A percentile compares a stretch with the other conserved stretches of the same genome.
phyloP scores from a whole-genome alignment of 2,888 invertebrate species.

The Encarsia formosa region DNA sequence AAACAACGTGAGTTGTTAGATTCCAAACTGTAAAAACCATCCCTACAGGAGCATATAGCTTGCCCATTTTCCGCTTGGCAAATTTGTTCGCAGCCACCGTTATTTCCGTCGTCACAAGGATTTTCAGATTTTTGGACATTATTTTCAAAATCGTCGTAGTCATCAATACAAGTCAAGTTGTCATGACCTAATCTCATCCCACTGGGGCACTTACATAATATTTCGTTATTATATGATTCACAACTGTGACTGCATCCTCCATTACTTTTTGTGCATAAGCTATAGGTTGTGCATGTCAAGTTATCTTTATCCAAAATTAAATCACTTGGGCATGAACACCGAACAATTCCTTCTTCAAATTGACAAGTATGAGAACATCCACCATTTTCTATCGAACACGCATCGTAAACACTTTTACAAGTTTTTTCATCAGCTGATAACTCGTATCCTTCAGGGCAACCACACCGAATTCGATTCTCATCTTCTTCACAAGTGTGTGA shows the following conservation, averaged over 20 bases:
- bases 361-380: constrained; percentile 59
- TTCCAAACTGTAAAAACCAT: constrained; percentile 47
- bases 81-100: constrained; percentile 54
- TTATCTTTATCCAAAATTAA: constrained; percentile 39
- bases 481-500: constrained; percentile 45
- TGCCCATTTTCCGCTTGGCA: constrained; percentile 51
- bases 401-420: constrained; percentile 52
- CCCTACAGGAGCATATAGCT: constrained; percentile 52
- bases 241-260: constrained; percentile 55
- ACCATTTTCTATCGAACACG: constrained; percentile 53
- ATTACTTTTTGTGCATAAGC: constrained; percentile 52
- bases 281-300: constrained; percentile 51
- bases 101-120: no score
- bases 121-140: constrained; percentile 51
- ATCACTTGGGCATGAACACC: constrained; percentile 54
- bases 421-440: constrained; percentile 48
- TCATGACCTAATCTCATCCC: constrained; percentile 51
- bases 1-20: constrained; percentile 25
- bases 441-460: constrained; percentile 54
- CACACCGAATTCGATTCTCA: constrained; percentile 49
- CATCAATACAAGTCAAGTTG: constrained; percentile 48
- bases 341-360: constrained; percentile 52
- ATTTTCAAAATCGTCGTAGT: constrained; percentile 48
- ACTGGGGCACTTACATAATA: constrained; percentile 55
- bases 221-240: constrained; percentile 32